Evolutionary conservation across 2,888 invertebrate genomes (phyloP), one percentile per base, ranked within the genome.

Genomic region (Coremacera marginata): DNA sequence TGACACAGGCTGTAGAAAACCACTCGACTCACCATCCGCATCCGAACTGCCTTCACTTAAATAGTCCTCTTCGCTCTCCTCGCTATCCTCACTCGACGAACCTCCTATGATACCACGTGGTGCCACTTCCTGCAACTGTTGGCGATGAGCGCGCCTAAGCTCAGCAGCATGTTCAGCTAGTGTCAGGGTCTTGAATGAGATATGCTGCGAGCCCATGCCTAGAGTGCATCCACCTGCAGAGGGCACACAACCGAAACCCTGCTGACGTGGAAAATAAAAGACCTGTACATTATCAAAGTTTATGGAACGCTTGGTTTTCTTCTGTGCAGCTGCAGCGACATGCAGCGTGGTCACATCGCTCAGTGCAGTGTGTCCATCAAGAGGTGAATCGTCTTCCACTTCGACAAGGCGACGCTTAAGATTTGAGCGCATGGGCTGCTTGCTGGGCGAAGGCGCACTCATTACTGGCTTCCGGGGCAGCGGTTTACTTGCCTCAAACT

Each of bases 211-310:
- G 80, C 93, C 94, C 98, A 98, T 98, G 31, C 98, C 98, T 81
- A 98, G 91, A 3, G 98, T 98, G n/a, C 94, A 94, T 5, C 95
- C 95, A 76, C 96, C 96, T 90, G 95, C 94, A 14, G 96, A 96
- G 70, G 97, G 97, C 80, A 97, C 96, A 90, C 97, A 96, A 52
- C 95, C 94, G 89, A 96, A 96, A 25, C 96, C 97, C 91, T 97
- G 96, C 75, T 96, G 93, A 85, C 98, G 91, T 2, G 96, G 96
- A 90, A 99, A 98, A 90, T 98, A 98, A 90, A 93, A 98, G 11
- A 98, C 97, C 25, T 96, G 96, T 0, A 98, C 98, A 82, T 93
- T 94, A 83, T 97, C 95, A 88, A 98, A 98, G 81, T 94, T 93
- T 80, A 98, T 96, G 62, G 93, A 93, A 83, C 94, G 93, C 90